These are phyloP conservation scores for Hycleus phaleratus DNA, from an alignment of 1,140 invertebrate genomes.

Conservation along the genomic window DNA sequence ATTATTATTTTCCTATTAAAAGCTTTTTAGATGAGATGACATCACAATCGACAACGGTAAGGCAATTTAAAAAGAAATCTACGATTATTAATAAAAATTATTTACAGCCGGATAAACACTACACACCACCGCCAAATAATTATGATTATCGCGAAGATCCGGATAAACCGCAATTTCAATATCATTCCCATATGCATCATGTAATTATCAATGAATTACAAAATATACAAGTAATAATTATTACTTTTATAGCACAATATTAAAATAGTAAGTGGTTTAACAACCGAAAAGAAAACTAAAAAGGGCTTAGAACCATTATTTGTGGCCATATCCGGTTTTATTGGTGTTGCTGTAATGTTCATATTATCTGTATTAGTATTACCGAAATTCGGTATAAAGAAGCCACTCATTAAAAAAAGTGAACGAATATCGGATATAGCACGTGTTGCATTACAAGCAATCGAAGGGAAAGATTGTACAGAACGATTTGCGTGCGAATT, in stretches of 20 bases:
- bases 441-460: slow-evolving; percentile 31
- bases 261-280: slow-evolving; percentile 24
- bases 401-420: slow-evolving; percentile 24
- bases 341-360: slow-evolving; percentile 44
- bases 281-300: slow-evolving; percentile 23
- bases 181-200: slow-evolving; percentile 38
- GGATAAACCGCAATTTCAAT: slow-evolving; percentile 29
- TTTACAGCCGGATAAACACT: slow-evolving; percentile 5
- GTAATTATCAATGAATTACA: slow-evolving; percentile 17
- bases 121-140: slow-evolving; percentile 5
- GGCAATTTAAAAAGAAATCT: not conserved
- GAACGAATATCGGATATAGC: slow-evolving; percentile 28
- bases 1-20: slow-evolving; percentile 40
- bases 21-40: slow-evolving; percentile 35
- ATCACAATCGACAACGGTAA: slow-evolving; percentile 16
- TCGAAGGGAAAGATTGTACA: slow-evolving; percentile 36
- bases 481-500: slow-evolving; percentile 38
- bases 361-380: slow-evolving; percentile 41
- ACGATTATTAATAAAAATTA: not conserved
- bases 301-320: slow-evolving; percentile 41
- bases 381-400: slow-evolving; percentile 37
- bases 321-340: slow-evolving; percentile 44
- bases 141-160: slow-evolving; percentile 17
- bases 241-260: slow-evolving; percentile 36
- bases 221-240: not conserved